Percentiles rank a stretch among this genome's conserved stretches.
These are phyloP conservation scores for Harpegnathos saltator DNA, from an alignment of 1,140 invertebrate genomes.

Conservation along the genomic window DNA sequence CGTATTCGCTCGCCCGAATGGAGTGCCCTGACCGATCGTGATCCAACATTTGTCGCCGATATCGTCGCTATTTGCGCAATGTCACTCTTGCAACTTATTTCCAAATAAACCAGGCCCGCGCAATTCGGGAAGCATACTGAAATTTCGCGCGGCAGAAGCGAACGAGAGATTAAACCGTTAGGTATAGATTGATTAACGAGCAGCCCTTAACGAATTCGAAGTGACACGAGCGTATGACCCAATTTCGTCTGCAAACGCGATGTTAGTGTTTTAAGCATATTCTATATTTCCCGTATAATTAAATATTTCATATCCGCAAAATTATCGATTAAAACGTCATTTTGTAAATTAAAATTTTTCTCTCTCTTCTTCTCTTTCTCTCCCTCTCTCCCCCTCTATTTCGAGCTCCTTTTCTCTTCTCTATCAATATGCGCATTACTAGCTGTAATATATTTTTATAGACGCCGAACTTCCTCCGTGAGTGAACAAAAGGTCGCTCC, in stretches of 20 bases:
- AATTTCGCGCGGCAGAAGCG: neutral
- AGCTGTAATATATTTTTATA: neutral
- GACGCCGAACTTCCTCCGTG: neutral
- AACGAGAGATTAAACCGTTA: neutral
- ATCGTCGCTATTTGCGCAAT: neutral
- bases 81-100: too few relatives aligned
- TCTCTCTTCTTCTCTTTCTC: too few relatives aligned
- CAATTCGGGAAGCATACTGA: neutral
- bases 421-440: neutral
- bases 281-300: neutral
- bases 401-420: too few relatives aligned
- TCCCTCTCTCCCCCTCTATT: too few relatives aligned
- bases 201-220: neutral
- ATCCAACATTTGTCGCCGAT: neutral
- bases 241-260: neutral
- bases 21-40: neutral
- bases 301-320: conserved; percentile 15
- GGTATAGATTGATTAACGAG: neutral
- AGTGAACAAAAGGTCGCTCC: neutral
- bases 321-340: conserved; percentile 1
- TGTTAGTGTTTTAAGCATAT: neutral
- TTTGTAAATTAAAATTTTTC: neutral
- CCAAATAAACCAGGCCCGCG: neutral
- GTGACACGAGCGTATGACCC: neutral
- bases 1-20: conserved; percentile 7